Conservation (phyloP, 2,797 vertebrate genomes). For the Atherinosoma microstoma region DNA sequence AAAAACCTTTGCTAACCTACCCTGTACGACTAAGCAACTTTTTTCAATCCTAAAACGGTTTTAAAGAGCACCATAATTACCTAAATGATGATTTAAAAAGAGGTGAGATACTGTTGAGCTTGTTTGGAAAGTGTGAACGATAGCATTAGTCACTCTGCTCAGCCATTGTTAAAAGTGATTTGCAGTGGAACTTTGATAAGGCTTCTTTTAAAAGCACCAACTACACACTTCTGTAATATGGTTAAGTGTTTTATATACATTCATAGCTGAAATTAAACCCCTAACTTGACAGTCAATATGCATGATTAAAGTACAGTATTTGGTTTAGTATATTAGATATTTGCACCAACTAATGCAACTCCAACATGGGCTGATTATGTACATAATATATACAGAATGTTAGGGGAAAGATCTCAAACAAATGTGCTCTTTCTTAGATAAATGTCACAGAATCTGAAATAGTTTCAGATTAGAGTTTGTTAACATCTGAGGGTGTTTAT, state of each 20-base stretch:
- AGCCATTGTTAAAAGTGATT: constrained; percentile 40
- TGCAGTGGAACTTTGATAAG: constrained; percentile 56
- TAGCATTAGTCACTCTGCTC: constrained; percentile 57
- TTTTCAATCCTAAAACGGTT: constrained; percentile 42
- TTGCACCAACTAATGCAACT: constrained; percentile 76
- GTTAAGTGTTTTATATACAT: constrained; percentile 70
- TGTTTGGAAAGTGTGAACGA: constrained; percentile 21
- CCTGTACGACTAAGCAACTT: constrained; percentile 49
- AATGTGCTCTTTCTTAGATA: constrained; percentile 38
- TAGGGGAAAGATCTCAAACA: constrained; percentile 40
- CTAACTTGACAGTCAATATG: constrained; percentile 67
- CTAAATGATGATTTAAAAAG: constrained; percentile 45
- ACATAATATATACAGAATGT: constrained; percentile 64
- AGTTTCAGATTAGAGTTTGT: constrained; percentile 45
- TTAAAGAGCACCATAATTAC: constrained; percentile 65
- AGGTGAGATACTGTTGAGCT: constrained; percentile 15
- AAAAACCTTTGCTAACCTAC: constrained; percentile 55
- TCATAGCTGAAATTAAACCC: constrained; percentile 69
- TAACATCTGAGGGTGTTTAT: constrained; percentile 46
- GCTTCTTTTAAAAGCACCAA: constrained; percentile 79
- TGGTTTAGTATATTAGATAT: constrained; percentile 80
- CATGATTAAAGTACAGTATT: constrained; percentile 77
- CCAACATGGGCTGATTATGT: constrained; percentile 54
- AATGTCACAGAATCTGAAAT: constrained; percentile 33
- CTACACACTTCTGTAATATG: constrained; percentile 51